These are phyloP conservation scores for Halichoerus grypus DNA, from an alignment of 2,113 vertebrate genomes.

Conservation along the genomic window DNA sequence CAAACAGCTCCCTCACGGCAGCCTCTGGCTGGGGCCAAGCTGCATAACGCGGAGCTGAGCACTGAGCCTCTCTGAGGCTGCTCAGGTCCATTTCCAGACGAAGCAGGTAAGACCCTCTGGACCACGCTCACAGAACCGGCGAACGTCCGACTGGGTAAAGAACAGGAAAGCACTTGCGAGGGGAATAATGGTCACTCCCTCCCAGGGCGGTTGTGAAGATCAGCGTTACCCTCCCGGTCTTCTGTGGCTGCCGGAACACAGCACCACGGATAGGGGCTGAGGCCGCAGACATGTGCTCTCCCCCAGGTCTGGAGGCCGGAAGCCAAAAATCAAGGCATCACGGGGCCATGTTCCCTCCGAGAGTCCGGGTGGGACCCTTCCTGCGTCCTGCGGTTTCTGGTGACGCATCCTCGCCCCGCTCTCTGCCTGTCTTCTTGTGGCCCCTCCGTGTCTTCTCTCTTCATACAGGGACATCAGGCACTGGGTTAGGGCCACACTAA, in stretches of 20 bases:
- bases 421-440: background rate
- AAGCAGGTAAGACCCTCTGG: background rate
- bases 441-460: background rate
- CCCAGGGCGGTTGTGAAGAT: rapidly evolving
- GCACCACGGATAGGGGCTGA: background rate
- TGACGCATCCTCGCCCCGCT: rapidly evolving
- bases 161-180: rapidly evolving
- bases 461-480: rapidly evolving
- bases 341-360: rapidly evolving
- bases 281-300: rapidly evolving
- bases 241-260: no score
- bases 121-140: background rate
- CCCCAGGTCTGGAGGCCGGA: no score
- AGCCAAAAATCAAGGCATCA: no score
- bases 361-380: rapidly evolving
- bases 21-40: rapidly evolving
- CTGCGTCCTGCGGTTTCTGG: rapidly evolving
- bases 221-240: rapidly evolving
- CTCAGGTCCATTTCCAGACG: background rate
- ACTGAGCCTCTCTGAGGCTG: background rate
- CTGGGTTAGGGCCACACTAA: rapidly evolving
- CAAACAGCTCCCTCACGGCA: rapidly evolving
- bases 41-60: background rate
- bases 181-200: rapidly evolving
- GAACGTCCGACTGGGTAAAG: rapidly evolving